Base-by-base conservation (phyloP, 2,797 vertebrate species). In the Dicrostonyx torquatus region DNA sequence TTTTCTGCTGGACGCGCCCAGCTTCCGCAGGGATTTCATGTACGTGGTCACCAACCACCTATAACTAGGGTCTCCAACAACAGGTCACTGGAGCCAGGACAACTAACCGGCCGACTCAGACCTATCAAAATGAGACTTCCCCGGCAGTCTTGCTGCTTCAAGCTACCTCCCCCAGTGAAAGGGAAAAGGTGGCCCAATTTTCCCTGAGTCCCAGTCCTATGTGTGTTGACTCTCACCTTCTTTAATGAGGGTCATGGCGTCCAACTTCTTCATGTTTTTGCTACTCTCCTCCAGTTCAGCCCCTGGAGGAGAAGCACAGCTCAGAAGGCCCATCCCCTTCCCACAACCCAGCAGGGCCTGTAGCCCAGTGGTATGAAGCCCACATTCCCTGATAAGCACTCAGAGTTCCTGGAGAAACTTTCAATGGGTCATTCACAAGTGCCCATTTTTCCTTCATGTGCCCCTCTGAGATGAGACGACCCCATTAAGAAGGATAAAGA, bases 221-320 rank as follows among this genome's bases (percentile, higher is more conserved):
- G 48, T 43, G 10, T 72, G 55, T 37, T 6, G 22, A 82, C 75
- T 80, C 99, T 97, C 98, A 99, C 99, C 99, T 98, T 99, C 99
- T 97, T 99, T 99, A 96, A 99, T 99, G 96, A 99, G 99, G 48
- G 99, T 99, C 99, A 99, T 99, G 94, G 99, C 98, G 60, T 99
- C 99, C 97, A 98, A 97, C 92, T 99, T 99, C 98, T 99, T 98
- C 80, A 97, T 98, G 98, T 98, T 99, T 98, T 99, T 99, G 98
- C 98, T 98, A 95, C 98, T 99, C 90, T 99, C 99, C 79, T 99
- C 99, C 95, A 97, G 97, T 95, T 99, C 99, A 40, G 97, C 89
- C 87, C 99, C 99, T 99, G 97, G 92, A 97, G 97, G 94, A 98
- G 83, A 98, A 90, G 97, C 79, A 90, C 79, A 87, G 94, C 91